Conservation (phyloP, 2,888 invertebrate species). For the Sipha maydis region DNA sequence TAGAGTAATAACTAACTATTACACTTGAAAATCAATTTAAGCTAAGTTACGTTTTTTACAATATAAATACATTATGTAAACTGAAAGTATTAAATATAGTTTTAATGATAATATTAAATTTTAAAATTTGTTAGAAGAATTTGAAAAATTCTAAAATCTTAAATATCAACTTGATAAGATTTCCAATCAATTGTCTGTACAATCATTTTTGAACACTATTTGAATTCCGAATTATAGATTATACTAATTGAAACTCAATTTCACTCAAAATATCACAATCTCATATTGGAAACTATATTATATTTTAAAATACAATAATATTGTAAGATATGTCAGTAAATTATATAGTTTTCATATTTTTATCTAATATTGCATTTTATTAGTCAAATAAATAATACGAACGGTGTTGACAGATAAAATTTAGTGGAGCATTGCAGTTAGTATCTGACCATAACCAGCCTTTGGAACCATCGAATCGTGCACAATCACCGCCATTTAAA, state of each 20-base stretch:
- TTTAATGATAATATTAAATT: neutral
- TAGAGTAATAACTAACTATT: neutral
- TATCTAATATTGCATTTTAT: neutral
- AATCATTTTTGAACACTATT: neutral
- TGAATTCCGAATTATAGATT: neutral
- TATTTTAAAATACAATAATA: neutral
- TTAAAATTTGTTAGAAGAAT: too few species aligned
- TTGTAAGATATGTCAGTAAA: too few species aligned
- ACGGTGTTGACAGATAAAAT: slow-evolving; percentile 95
- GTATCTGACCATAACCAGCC: slow-evolving; percentile 96
- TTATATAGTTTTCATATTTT: neutral
- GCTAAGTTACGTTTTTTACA: neutral
- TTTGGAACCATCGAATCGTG: slow-evolving; percentile 89
- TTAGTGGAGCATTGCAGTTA: slow-evolving; percentile 83
- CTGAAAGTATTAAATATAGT: neutral
- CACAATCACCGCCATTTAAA: slow-evolving; percentile 80
- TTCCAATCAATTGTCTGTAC: neutral
- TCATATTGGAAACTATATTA: too few species aligned
- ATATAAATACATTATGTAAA: neutral
- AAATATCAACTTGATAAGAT: too few species aligned
- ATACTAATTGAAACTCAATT: too few species aligned
- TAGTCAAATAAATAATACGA: slow-evolving; percentile 69
- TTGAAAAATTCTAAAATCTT: too few species aligned
- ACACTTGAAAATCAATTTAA: neutral
- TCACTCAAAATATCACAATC: too few species aligned